Percentiles rank a stretch among this genome's conserved stretches.
Evolutionary conservation across 2,888 invertebrate genomes (phyloP).

Genomic region (Drosophila ustulata): DNA sequence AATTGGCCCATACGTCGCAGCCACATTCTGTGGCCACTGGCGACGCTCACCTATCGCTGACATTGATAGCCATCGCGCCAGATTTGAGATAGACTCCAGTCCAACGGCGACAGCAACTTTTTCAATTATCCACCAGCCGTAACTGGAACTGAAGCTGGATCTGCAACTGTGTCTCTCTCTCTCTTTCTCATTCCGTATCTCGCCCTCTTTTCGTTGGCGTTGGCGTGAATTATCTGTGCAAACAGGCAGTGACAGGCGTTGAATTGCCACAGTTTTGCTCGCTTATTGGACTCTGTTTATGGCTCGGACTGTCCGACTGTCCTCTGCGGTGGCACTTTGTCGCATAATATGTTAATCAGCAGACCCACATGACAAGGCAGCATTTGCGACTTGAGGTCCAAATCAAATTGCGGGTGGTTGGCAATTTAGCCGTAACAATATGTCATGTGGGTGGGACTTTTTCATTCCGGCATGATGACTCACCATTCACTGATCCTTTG

Average conservation of each 20-base stretch:
- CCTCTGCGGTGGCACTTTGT: slow-evolving; percentile 77
- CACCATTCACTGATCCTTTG: background rate
- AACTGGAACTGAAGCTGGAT: slow-evolving; percentile 28
- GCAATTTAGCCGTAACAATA: slow-evolving; percentile 30
- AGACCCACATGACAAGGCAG: slow-evolving; percentile 64
- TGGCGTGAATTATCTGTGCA: slow-evolving; percentile 80
- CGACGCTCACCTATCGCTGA: slow-evolving; percentile 70
- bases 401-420: slow-evolving; percentile 60
- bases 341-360: slow-evolving; percentile 81
- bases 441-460: slow-evolving; percentile 41
- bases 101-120: slow-evolving; percentile 53
- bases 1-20: slow-evolving; percentile 75
- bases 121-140: slow-evolving; percentile 68
- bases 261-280: slow-evolving; percentile 68
- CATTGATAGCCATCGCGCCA: slow-evolving; percentile 75
- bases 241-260: slow-evolving; percentile 80
- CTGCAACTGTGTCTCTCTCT: slow-evolving; percentile 22
- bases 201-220: slow-evolving; percentile 45
- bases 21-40: slow-evolving; percentile 58
- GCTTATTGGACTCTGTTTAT: slow-evolving; percentile 10
- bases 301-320: slow-evolving; percentile 52
- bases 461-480: slow-evolving; percentile 10
- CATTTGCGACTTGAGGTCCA: slow-evolving; percentile 38
- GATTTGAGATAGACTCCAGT: slow-evolving; percentile 52
- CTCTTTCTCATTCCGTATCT: slow-evolving; percentile 15